A percentile compares a stretch with the other conserved stretches of the same genome.
Conservation (phyloP, 2,113 vertebrate species). For the Pygoscelis adeliae region DNA sequence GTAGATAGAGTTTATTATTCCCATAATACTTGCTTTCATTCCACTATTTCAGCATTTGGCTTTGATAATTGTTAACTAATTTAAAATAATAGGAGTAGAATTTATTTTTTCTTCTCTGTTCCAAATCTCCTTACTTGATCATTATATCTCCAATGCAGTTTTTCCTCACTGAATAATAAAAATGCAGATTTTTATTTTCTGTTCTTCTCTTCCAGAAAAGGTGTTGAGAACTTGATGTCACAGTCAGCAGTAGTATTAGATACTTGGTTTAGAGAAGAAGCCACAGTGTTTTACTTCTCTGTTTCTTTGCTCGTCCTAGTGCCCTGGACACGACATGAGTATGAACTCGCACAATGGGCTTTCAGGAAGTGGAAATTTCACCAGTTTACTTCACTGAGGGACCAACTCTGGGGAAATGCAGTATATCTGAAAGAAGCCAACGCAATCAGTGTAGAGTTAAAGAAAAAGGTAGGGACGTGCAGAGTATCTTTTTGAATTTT, state of each 20-base stretch:
- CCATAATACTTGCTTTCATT: background rate
- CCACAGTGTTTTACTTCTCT: background rate
- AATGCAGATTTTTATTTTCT: background rate
- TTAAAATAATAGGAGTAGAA: background rate
- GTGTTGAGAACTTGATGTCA: background rate
- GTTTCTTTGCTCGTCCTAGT: conserved; percentile 72
- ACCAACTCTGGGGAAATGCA: conserved; percentile 96
- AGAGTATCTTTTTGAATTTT: background rate
- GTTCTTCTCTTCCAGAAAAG: background rate
- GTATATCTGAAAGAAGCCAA: conserved; percentile 98
- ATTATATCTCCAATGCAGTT: background rate
- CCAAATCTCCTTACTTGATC: background rate
- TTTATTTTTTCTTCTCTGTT: background rate
- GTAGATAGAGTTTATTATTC: background rate
- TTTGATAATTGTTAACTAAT: background rate
- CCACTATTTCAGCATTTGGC: background rate
- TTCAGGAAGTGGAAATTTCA: conserved; percentile 98
- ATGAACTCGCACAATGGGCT: conserved; percentile 93
- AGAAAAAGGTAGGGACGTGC: conserved; percentile 87
- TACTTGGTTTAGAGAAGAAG: background rate
- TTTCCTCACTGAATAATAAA: background rate
- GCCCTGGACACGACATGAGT: conserved; percentile 94
- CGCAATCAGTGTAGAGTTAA: conserved; percentile 96
- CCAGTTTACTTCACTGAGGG: conserved; percentile 95
- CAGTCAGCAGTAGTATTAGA: background rate